These are phyloP conservation scores for Eueremaeus valkanovi DNA, from an alignment of 2,888 invertebrate species.

Conservation along the genomic window DNA sequence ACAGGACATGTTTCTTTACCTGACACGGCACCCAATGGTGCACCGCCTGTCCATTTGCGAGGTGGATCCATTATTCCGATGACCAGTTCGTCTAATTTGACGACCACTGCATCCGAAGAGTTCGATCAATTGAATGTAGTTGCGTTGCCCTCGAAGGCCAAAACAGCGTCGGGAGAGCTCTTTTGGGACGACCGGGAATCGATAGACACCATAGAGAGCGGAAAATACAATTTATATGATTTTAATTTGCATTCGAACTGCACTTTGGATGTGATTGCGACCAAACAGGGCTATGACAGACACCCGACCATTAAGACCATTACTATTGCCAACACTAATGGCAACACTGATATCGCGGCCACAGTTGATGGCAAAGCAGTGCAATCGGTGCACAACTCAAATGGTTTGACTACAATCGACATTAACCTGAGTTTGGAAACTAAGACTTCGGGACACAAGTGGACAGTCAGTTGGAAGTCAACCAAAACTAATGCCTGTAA, in stretches of 20 bases:
- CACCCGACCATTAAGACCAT: not conserved
- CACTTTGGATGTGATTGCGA: not conserved
- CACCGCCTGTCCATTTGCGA: constrained; percentile 52
- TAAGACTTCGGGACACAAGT: too few species aligned
- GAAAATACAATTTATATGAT: constrained; percentile 29
- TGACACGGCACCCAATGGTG: not conserved
- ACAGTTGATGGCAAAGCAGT: not conserved
- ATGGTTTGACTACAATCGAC: too few species aligned
- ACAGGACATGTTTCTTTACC: constrained; percentile 58
- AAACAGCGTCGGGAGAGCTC: constrained; percentile 44
- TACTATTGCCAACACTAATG: too few species aligned
- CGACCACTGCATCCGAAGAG: not conserved
- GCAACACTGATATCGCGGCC: not conserved
- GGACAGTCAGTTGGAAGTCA: too few species aligned
- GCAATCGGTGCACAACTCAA: not conserved
- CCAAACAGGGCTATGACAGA: not conserved
- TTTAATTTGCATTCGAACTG: constrained; percentile 2
- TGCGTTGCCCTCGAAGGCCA: constrained; percentile 19
- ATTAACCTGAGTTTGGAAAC: too few species aligned
- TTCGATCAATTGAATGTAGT: not conserved
- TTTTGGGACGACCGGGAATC: constrained; percentile 47
- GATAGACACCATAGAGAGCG: not conserved
- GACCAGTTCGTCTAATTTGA: not conserved
- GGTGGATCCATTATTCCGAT: constrained; percentile 67
- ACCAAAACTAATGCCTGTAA: too few species aligned